phyloP scores from a whole-genome alignment of 2,888 invertebrate genomes.

The Microdon myrmicae region DNA sequence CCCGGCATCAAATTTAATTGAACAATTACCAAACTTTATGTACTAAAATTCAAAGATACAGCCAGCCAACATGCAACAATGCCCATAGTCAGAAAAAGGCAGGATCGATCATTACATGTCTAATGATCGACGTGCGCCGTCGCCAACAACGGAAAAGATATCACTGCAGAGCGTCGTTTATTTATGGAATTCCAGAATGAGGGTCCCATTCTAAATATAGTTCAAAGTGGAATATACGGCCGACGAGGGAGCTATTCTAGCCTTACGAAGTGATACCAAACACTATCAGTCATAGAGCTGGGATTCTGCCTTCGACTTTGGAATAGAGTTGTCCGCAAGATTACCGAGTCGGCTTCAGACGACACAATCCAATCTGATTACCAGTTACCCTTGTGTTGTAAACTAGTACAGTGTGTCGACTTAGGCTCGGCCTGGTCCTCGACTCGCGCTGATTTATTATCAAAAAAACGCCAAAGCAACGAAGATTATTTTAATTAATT shows the following conservation, averaged over 20 bases:
- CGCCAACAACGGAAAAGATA: slow-evolving; percentile 14
- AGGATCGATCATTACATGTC: slow-evolving; percentile 19
- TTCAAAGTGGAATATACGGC: background rate
- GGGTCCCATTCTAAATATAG: slow-evolving; percentile 40
- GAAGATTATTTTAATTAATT: slow-evolving; percentile 10
- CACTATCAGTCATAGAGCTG: background rate
- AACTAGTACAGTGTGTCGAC: slow-evolving; percentile 31
- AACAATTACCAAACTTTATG: no score
- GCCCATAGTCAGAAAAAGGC: no score
- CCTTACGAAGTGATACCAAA: slow-evolving; percentile 17
- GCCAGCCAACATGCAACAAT: no score
- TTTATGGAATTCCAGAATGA: slow-evolving; percentile 41
- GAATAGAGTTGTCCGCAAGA: slow-evolving; percentile 17
- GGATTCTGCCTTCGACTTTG: slow-evolving; percentile 44
- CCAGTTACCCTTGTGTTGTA: no score
- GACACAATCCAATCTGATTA: no score
- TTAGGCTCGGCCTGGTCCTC: slow-evolving; percentile 18
- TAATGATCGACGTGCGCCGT: slow-evolving; percentile 29
- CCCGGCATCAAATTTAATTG: no score
- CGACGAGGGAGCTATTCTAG: slow-evolving; percentile 3
- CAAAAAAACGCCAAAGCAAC: background rate
- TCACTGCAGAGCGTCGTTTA: slow-evolving; percentile 33
- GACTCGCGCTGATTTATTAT: slow-evolving; percentile 27
- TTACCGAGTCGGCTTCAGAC: no score
- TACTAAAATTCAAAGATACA: no score